phyloP scores from a whole-genome alignment of 2,888 invertebrate species.

The Hanleya hanleyi region DNA sequence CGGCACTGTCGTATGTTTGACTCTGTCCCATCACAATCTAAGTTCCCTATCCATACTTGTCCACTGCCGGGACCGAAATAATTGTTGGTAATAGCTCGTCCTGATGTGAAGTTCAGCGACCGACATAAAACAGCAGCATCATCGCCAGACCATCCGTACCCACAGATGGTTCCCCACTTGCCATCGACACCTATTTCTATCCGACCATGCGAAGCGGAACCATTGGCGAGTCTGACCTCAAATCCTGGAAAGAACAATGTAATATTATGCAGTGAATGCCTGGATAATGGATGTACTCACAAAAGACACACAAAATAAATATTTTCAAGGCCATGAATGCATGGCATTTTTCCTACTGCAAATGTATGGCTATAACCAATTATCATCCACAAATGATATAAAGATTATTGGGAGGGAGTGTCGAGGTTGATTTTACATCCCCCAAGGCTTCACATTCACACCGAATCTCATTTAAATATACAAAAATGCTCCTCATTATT shows the following conservation, averaged over 20 bases:
- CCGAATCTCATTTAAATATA: no score
- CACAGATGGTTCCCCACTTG: constrained; percentile 67
- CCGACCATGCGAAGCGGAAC: constrained; percentile 45
- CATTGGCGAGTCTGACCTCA: constrained; percentile 35
- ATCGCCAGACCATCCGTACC: constrained; percentile 53
- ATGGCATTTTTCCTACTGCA: no score
- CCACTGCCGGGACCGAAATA: constrained; percentile 28
- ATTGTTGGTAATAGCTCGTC: not conserved
- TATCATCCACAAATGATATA: no score
- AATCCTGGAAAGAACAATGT: constrained; percentile 51
- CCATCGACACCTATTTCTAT: constrained; percentile 81
- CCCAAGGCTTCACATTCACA: no score
- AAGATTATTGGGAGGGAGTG: no score
- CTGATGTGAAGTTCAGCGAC: constrained; percentile 60
- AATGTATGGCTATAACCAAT: no score
- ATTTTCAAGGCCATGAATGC: no score
- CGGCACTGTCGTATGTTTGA: constrained; percentile 27
- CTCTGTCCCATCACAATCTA: constrained; percentile 44
- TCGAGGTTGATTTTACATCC: no score
- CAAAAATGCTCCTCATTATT: no score
- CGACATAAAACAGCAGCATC: constrained; percentile 60
- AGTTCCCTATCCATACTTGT: constrained; percentile 42
- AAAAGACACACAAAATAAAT: no score
- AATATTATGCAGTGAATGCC: no score
- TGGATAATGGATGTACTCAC: no score